phyloP scores from a whole-genome alignment of 2,888 invertebrate genomes.

The Euproctis similis region DNA sequence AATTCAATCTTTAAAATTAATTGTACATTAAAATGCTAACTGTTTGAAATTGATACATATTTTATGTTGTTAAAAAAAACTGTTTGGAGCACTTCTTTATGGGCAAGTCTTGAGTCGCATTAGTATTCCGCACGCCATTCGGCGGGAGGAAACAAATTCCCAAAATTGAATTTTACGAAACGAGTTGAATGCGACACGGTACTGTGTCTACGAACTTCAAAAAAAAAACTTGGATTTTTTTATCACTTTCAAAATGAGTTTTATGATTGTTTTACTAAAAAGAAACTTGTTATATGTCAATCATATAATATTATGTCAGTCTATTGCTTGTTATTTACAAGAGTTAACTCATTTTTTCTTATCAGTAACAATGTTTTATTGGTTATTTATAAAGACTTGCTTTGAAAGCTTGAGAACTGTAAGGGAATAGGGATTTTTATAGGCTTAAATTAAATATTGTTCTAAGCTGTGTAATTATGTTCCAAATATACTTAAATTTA shows the following conservation, averaged over 20 bases:
- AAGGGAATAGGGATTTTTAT: no score
- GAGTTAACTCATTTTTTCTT: no score
- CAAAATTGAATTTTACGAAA: conserved; percentile 76
- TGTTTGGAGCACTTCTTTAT: conserved; percentile 34
- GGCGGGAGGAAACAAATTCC: conserved; percentile 73
- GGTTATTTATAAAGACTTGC: no score
- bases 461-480: no score
- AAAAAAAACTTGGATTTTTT: conserved; percentile 68
- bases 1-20: no score
- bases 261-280: conserved; percentile 23
- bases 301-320: no score
- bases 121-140: conserved; percentile 67
- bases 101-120: conserved; percentile 45
- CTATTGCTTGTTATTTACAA: no score
- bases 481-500: no score
- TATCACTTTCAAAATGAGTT: conserved; percentile 65
- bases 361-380: no score
- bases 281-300: conserved; percentile 4
- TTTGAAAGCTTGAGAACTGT: no score
- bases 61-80: conserved; percentile 46
- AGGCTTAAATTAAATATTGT: no score
- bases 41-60: conserved; percentile 37
- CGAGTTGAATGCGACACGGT: conserved; percentile 75
- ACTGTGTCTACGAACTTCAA: conserved; percentile 63
- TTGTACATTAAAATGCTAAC: no score